phyloP scores from a whole-genome alignment of 2,888 invertebrate genomes.

The Parnassius mnemosyne region DNA sequence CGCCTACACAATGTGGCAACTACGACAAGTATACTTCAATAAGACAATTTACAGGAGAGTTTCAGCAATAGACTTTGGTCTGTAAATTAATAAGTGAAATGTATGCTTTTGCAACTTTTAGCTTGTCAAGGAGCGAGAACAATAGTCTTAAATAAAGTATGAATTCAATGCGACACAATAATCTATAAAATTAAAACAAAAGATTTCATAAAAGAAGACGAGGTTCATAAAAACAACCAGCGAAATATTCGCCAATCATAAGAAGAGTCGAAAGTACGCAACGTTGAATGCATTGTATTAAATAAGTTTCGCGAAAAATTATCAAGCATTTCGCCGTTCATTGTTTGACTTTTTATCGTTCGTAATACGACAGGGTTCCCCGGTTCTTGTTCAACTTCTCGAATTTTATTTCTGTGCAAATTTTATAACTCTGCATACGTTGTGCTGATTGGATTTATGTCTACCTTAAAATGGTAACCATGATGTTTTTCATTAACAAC shows the following conservation, averaged over 20 bases:
- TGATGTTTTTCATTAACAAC: too few relatives aligned
- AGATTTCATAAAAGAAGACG: neutral
- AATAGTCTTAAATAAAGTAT: too few relatives aligned
- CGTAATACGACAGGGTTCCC: constrained; percentile 15
- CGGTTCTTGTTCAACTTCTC: constrained; percentile 15
- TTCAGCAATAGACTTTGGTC: too few relatives aligned
- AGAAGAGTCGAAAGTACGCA: constrained; percentile 12
- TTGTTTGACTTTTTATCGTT: constrained; percentile 27
- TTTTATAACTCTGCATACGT: neutral
- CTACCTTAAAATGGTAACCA: too few relatives aligned
- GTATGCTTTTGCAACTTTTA: too few relatives aligned
- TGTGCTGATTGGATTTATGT: neutral
- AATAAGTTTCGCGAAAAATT: constrained; percentile 37
- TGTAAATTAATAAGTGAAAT: too few relatives aligned
- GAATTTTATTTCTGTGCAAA: neutral
- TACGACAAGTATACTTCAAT: too few relatives aligned
- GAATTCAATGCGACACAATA: too few relatives aligned
- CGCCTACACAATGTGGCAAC: too few relatives aligned
- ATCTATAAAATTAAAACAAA: too few relatives aligned
- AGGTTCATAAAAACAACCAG: neutral
- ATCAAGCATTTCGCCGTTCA: constrained; percentile 33
- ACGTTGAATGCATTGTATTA: constrained; percentile 12
- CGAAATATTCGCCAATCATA: constrained; percentile 7
- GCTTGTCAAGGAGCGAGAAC: too few relatives aligned
- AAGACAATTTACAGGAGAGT: too few relatives aligned